Evolutionary conservation across 2,113 vertebrate genomes (phyloP), one percentile per base, ranked within the genome.

Genomic region (Tychaedon coryphoeus): DNA sequence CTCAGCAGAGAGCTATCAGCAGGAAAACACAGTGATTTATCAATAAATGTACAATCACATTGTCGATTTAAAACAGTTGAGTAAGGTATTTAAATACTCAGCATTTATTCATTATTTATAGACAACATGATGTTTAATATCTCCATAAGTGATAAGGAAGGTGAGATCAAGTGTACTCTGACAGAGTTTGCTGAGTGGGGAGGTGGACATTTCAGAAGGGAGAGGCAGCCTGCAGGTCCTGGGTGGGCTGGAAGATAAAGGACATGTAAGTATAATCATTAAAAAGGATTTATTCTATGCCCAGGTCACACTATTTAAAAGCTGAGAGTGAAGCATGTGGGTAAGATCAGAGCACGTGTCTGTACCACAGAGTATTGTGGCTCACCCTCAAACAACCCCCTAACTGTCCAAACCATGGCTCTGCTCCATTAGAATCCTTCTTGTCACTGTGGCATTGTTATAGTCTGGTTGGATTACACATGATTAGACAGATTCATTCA

Each of bases 271-370:
- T 5, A 42, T 6, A 57, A 29, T 26, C 33, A 66, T 38, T 14
- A 14, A 53, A 86, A 74, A 58, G 8, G 13, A 42, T 69, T 70
- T 57, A 1, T 71, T 79, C 48, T 33, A 6, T 13, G 45, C 40
- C 12, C 22, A 40, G 33, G 22, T 54, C 31, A 54, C 7, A 6
- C 5, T 45, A 1, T 24, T 45, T 50, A 51, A 29, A 56, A 69
- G 16, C 22, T 50, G 50, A 25, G 57, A 57, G 36, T 34, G 48
- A 70, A 57, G 4, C 8, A 34, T 0, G 0, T 23, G 19, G 10
- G 12, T 47, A 29, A 7, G 5, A 57, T 16, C 47, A 50, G n/a
- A 14, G 29, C 16, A 19, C 0, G 0, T n/a, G 19, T 45, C 25
- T 72, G 38, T 29, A 61, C 7, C 33, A 72, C 33, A 18, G 19